Conservation (phyloP, 2,888 invertebrate genomes). For the Xylocampa areola region DNA sequence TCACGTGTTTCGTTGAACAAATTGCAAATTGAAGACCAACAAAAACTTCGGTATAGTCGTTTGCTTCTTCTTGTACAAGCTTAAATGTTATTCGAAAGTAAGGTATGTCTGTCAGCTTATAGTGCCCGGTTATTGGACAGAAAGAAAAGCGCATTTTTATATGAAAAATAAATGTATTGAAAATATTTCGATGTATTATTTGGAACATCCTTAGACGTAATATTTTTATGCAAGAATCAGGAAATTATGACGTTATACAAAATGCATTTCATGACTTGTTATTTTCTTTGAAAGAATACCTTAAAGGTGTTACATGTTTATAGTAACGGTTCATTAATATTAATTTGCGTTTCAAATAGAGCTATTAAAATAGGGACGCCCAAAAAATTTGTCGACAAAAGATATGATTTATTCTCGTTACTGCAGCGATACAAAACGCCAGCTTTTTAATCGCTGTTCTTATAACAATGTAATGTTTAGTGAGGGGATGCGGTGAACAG, state of each 20-base stretch:
- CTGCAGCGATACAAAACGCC: conserved; percentile 63
- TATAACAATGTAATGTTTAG: conserved; percentile 82
- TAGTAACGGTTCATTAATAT: conserved; percentile 65
- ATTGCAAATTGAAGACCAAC: conserved; percentile 46
- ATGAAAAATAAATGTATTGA: conserved; percentile 83
- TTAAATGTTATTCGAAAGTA: conserved; percentile 73
- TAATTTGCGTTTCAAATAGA: conserved; percentile 60
- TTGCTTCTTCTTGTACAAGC: conserved; percentile 56
- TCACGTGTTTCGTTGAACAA: conserved; percentile 47
- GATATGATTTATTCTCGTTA: conserved; percentile 77
- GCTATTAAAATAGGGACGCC: conserved; percentile 61
- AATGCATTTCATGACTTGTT: conserved; percentile 8
- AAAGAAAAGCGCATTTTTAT: conserved; percentile 79
- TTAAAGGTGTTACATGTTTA: conserved; percentile 16
- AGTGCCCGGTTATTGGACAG: conserved; percentile 60
- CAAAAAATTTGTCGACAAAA: conserved; percentile 72
- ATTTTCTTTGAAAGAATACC: conserved; percentile 21
- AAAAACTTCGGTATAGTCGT: conserved; percentile 33
- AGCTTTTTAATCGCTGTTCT: conserved; percentile 79
- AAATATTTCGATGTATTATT: conserved; percentile 48
- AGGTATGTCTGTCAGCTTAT: conserved; percentile 77
- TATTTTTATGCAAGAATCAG: not conserved
- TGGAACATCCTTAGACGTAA: conserved; percentile 4
- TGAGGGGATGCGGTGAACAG: conserved; percentile 74
- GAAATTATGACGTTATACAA: conserved; percentile 13